These are phyloP conservation scores for Bactericera cockerelli DNA, from an alignment of 1,140 invertebrate genomes.

Conservation along the genomic window DNA sequence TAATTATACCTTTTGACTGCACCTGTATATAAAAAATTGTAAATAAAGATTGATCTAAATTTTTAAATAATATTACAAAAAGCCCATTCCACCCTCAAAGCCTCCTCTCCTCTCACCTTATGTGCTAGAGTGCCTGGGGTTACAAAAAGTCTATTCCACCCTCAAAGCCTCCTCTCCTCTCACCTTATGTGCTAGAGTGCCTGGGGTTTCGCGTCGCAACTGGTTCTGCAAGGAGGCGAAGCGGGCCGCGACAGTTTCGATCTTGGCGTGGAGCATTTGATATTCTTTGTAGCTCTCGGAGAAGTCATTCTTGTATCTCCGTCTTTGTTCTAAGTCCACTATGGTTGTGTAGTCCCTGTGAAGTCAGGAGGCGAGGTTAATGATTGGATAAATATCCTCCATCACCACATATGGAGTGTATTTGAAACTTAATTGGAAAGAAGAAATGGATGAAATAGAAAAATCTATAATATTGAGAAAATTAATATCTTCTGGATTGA, in stretches of 20 bases:
- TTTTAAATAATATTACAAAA: no score
- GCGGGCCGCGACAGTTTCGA: slow-evolving; percentile 55
- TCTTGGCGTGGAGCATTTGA: slow-evolving; percentile 48
- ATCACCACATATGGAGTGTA: no score
- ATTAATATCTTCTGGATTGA: no score
- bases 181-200: neutral
- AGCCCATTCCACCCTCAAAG: no score
- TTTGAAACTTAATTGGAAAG: no score
- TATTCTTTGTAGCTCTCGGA: slow-evolving; percentile 73
- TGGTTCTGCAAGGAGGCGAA: slow-evolving; percentile 46
- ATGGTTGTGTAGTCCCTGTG: slow-evolving; percentile 66
- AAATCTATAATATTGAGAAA: no score
- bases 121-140: neutral
- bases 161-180: no score
- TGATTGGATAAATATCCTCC: neutral
- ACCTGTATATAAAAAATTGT: no score
- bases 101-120: neutral
- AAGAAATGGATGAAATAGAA: no score
- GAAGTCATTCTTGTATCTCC: slow-evolving; percentile 76
- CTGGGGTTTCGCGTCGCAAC: neutral
- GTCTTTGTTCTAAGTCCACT: slow-evolving; percentile 51
- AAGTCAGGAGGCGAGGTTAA: slow-evolving; percentile 14
- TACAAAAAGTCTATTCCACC: no score
- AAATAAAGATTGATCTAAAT: no score
- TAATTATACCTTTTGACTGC: no score